These are phyloP conservation scores for Balearica regulorum DNA, from an alignment of 2,797 vertebrate genomes.

Conservation along the genomic window DNA sequence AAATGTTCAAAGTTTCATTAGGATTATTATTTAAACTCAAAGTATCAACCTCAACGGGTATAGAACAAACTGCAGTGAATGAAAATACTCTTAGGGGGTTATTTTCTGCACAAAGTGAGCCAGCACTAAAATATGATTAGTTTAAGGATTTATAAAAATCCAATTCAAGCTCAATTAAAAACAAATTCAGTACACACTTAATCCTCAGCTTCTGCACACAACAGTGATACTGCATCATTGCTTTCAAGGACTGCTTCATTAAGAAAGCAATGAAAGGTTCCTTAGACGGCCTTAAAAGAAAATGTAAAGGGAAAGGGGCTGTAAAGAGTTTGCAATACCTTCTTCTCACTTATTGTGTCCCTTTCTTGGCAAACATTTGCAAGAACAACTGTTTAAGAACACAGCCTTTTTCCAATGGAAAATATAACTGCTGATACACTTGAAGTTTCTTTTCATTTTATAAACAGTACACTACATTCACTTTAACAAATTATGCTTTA, in stretches of 20 bases:
- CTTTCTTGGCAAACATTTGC: background rate
- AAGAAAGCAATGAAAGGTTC: background rate
- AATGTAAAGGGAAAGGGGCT: background rate
- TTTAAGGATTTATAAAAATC: slow-evolving; percentile 15
- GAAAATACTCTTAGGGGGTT: background rate
- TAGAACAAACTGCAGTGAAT: background rate
- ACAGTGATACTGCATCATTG: background rate
- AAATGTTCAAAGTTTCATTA: background rate
- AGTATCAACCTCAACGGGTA: background rate
- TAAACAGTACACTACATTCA: background rate
- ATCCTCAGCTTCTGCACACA: background rate
- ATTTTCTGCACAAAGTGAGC: background rate
- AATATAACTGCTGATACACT: background rate
- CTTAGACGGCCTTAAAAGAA: background rate
- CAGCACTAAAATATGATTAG: background rate
- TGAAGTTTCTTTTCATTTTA: background rate
- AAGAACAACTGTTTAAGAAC: background rate
- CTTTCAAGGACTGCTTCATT: background rate
- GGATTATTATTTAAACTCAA: background rate
- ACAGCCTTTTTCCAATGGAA: background rate
- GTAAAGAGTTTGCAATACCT: background rate
- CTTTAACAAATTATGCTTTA: background rate
- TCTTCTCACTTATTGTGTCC: background rate
- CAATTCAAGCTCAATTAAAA: slow-evolving; percentile 37
- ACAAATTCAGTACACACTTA: background rate